Base-by-base conservation (phyloP, 1,140 invertebrate genomes). In the Schmidtea mediterranea region DNA sequence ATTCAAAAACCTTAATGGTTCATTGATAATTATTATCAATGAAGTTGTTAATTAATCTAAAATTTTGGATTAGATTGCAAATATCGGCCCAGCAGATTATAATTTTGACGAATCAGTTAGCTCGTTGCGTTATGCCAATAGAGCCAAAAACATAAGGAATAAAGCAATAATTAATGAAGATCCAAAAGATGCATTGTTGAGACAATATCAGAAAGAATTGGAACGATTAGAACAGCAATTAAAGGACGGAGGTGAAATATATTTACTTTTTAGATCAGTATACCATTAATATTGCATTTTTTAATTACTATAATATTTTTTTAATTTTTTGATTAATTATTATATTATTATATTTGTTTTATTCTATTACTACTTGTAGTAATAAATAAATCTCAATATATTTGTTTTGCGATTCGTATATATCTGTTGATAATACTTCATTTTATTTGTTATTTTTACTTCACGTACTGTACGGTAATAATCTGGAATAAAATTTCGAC, bases 61-160 rank as follows among this genome's bases (percentile, higher is more conserved):
- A n/a, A n/a, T n/a, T n/a, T n/a, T n/a, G n/a, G 10, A 32, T 41
- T 54, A 78, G 76, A 75, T 76, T 61, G 87, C 90, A 12, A 94
- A 89, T 59, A 74, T 94, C 38, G 87, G 87, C 19, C 89, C 90
- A 32, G 82, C 87, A 9, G 81, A 86, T 55, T 78, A 79, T 51
- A 95, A 97, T 68, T 92, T 87, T 61, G 87, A 95, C 59, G 90
- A 97, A 66, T 87, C 84, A 0, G 80, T 95, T 40, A 92, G 82
- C 58, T 94, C 90, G 0, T 68, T 97, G 39, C 71, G 92, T 13
- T 98, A 97, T 68, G 89, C 90, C 1, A 87, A 83, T 68, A 71
- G 89, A 48, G 87, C 89, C 1, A 97, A 98, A 66, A 87, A 82
- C 59, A 98, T 98, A 51, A 80, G 86, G 60, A 98, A 97, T 65